phyloP scores from a whole-genome alignment of 2,888 invertebrate genomes.

The Drosophila parthenogenetica region DNA sequence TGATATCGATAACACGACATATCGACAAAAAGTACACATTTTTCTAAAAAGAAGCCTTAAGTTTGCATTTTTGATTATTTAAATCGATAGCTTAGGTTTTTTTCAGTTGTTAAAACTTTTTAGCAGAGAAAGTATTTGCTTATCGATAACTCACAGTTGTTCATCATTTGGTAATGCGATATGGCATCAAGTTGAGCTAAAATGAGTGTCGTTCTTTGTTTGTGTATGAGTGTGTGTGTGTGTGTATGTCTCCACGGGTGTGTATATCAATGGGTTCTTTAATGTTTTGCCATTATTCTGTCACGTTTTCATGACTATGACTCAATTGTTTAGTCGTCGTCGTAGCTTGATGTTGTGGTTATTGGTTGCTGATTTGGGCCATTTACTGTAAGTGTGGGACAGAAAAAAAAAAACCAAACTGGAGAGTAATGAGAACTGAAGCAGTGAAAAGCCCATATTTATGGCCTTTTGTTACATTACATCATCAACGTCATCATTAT shows the following conservation, averaged over 20 bases:
- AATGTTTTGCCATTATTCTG: conserved; percentile 73
- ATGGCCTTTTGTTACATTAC: conserved; percentile 39
- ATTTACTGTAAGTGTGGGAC: conserved; percentile 49
- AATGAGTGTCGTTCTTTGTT: conserved; percentile 24
- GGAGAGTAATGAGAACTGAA: conserved; percentile 23
- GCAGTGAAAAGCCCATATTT: conserved; percentile 35
- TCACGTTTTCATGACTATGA: conserved; percentile 67
- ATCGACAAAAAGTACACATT: too few relatives aligned
- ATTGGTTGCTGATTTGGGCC: conserved; percentile 35
- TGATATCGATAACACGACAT: background rate
- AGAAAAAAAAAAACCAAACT: background rate
- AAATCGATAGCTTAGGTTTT: background rate
- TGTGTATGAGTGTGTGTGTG: background rate
- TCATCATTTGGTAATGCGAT: conserved; percentile 25
- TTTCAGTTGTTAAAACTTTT: background rate
- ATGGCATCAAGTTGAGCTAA: conserved; percentile 7
- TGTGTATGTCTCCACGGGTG: conserved; percentile 16
- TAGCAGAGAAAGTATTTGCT: background rate
- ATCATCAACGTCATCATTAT: conserved; percentile 47
- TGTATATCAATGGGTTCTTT: conserved; percentile 49
- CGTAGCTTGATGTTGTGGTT: conserved; percentile 10
- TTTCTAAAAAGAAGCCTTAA: too few relatives aligned
- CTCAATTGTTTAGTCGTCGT: conserved; percentile 47
- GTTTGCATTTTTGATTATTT: too few relatives aligned
- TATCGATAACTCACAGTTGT: conserved; percentile 31